These are phyloP conservation scores for Proterorhinus semilunaris DNA, from an alignment of 2,113 vertebrate species.

Conservation along the genomic window DNA sequence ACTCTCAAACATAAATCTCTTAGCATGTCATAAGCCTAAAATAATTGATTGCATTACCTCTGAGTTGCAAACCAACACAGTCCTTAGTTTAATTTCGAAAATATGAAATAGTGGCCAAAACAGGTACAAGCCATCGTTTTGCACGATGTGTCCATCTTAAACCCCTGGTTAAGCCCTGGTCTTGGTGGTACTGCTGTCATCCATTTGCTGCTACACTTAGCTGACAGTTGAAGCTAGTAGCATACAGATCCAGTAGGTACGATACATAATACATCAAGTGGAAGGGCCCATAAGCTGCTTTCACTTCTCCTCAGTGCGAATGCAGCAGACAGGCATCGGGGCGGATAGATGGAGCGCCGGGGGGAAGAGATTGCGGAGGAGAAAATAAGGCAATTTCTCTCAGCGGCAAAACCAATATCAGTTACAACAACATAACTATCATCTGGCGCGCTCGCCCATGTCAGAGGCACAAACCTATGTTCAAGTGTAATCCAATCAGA, in stretches of 20 bases:
- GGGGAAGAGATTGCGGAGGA: constrained; percentile 13
- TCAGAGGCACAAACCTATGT: constrained; percentile 1
- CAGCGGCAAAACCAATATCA: constrained; percentile 19
- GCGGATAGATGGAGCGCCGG: neutral
- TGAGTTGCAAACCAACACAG: too few species aligned
- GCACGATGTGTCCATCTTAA: neutral
- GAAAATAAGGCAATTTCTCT: constrained; percentile 33
- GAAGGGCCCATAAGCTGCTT: constrained; percentile 36
- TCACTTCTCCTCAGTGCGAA: constrained; percentile 2
- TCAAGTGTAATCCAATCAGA: constrained; percentile 10
- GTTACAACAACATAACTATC: constrained; percentile 4
- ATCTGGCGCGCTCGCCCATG: neutral
- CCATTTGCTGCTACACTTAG: constrained; percentile 34
- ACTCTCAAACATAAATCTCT: too few species aligned
- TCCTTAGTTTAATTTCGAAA: too few species aligned
- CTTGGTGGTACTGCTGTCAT: constrained; percentile 35
- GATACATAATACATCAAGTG: constrained; percentile 59
- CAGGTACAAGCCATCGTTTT: too few species aligned
- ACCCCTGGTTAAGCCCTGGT: neutral
- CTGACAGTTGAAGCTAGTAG: constrained; percentile 43
- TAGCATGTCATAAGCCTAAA: too few species aligned
- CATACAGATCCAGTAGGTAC: constrained; percentile 31
- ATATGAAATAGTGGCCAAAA: too few species aligned
- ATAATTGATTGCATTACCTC: too few species aligned
- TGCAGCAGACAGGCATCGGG: constrained; percentile 2